Evolutionary conservation across 2,888 invertebrate species (phyloP).

Genomic region (Hirtodrosophila alboralis): DNA sequence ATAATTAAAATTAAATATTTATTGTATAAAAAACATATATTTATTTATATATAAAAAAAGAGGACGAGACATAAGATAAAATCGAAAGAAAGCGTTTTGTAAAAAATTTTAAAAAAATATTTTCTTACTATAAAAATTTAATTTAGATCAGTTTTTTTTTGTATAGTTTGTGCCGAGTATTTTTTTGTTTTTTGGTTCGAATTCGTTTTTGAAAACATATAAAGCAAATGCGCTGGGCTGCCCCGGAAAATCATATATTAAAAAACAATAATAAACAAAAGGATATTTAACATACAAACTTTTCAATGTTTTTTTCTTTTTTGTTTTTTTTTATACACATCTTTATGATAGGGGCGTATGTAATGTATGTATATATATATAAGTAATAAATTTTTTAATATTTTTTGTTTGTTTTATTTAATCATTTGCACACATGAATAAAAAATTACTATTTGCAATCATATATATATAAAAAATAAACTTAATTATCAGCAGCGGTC

Average conservation of each 20-base stretch:
- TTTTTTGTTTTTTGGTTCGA: slow-evolving; percentile 64
- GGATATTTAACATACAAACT: slow-evolving; percentile 57
- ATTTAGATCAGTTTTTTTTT: slow-evolving; percentile 39
- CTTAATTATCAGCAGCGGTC: slow-evolving; percentile 74
- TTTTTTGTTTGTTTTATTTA: slow-evolving; percentile 74
- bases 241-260: slow-evolving; percentile 51
- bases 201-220: slow-evolving; percentile 60
- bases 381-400: slow-evolving; percentile 75
- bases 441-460: slow-evolving; percentile 80
- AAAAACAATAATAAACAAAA: slow-evolving; percentile 55
- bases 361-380: slow-evolving; percentile 71
- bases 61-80: slow-evolving; percentile 33
- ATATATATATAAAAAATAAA: slow-evolving; percentile 80
- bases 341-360: slow-evolving; percentile 68
- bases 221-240: slow-evolving; percentile 53
- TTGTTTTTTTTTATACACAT: slow-evolving; percentile 68
- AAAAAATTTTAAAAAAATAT: slow-evolving; percentile 47
- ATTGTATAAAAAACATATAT: slow-evolving; percentile 48
- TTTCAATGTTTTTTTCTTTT: slow-evolving; percentile 27
- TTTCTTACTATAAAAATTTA: slow-evolving; percentile 52
- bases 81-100: slow-evolving; percentile 36
- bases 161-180: slow-evolving; percentile 46
- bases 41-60: slow-evolving; percentile 17
- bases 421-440: slow-evolving; percentile 80
- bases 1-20: slow-evolving; percentile 54